A percentile compares a stretch with the other conserved stretches of the same genome.
Evolutionary conservation across 2,797 vertebrate genomes (phyloP).

Genomic region (Pygocentrus nattereri): DNA sequence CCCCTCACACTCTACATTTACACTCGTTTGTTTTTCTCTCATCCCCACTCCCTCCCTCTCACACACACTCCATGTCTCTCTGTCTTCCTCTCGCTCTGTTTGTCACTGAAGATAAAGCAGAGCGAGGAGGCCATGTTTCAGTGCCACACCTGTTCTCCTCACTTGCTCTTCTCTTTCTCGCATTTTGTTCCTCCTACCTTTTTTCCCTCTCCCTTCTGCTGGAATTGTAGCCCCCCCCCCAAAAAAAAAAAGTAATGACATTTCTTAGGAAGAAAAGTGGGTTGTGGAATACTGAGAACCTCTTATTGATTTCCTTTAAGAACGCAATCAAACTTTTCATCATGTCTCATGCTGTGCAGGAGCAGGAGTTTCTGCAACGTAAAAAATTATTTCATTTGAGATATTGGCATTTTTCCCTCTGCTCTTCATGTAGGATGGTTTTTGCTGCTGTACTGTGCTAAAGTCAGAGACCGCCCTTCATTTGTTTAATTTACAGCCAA

Average conservation of each 20-base stretch:
- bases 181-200: slow-evolving; percentile 59
- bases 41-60: background rate
- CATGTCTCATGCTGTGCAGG: slow-evolving; percentile 62
- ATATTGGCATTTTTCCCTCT: slow-evolving; percentile 63
- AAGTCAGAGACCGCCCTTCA: background rate
- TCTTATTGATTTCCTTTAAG: slow-evolving; percentile 84
- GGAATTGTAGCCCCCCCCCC: slow-evolving; percentile 61
- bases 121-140: slow-evolving; percentile 9
- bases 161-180: slow-evolving; percentile 44
- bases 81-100: slow-evolving; percentile 39
- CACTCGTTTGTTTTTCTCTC: slow-evolving; percentile 39
- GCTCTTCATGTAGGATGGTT: slow-evolving; percentile 36
- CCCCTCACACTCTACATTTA: slow-evolving; percentile 37
- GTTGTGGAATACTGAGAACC: slow-evolving; percentile 68
- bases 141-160: background rate
- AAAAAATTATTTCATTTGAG: slow-evolving; percentile 73
- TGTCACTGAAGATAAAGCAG: slow-evolving; percentile 1
- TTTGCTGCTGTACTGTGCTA: background rate
- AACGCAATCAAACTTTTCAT: slow-evolving; percentile 81
- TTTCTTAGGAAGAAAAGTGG: slow-evolving; percentile 79
- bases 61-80: slow-evolving; percentile 34
- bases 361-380: slow-evolving; percentile 59
- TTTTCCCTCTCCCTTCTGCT: slow-evolving; percentile 48
- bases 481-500: too few relatives aligned
- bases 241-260: slow-evolving; percentile 75